phyloP scores from a whole-genome alignment of 2,113 vertebrate genomes.

The Sebastes fasciatus region DNA sequence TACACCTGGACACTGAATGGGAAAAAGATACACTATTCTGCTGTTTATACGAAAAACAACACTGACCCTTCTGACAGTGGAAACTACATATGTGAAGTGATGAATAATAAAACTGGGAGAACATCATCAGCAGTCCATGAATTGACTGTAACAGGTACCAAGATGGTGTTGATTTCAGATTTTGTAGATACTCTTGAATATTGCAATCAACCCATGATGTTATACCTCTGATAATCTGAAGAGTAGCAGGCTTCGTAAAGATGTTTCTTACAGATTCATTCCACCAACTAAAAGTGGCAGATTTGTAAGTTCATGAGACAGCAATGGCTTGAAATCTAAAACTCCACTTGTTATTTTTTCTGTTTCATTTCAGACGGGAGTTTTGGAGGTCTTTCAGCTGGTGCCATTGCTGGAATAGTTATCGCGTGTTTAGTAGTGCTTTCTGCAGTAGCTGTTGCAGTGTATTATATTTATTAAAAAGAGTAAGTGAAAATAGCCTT shows the following conservation, averaged over 20 bases:
- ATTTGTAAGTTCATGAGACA: too few species aligned
- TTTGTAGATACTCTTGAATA: background rate
- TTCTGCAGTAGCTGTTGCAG: background rate
- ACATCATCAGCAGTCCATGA: background rate
- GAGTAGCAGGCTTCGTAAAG: background rate
- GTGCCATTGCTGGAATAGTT: background rate
- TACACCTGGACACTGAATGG: slow-evolving; percentile 69
- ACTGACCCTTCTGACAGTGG: slow-evolving; percentile 35
- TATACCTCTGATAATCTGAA: background rate
- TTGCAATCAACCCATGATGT: background rate
- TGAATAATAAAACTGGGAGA: slow-evolving; percentile 30
- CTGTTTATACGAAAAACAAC: slow-evolving; percentile 4
- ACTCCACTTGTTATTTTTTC: too few species aligned
- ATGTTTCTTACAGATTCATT: background rate
- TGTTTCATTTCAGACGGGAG: too few species aligned
- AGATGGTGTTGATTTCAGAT: background rate
- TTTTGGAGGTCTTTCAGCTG: too few species aligned
- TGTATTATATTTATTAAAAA: background rate
- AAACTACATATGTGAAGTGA: slow-evolving; percentile 50
- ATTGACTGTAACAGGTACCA: slow-evolving; percentile 37
- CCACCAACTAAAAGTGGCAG: too few species aligned
- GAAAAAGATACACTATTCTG: slow-evolving; percentile 4
- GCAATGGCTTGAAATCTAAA: too few species aligned
- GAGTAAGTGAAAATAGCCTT: background rate
- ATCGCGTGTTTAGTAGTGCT: background rate